Evolutionary conservation across 2,113 vertebrate species (phyloP).

Genomic region (Elachura formosa): DNA sequence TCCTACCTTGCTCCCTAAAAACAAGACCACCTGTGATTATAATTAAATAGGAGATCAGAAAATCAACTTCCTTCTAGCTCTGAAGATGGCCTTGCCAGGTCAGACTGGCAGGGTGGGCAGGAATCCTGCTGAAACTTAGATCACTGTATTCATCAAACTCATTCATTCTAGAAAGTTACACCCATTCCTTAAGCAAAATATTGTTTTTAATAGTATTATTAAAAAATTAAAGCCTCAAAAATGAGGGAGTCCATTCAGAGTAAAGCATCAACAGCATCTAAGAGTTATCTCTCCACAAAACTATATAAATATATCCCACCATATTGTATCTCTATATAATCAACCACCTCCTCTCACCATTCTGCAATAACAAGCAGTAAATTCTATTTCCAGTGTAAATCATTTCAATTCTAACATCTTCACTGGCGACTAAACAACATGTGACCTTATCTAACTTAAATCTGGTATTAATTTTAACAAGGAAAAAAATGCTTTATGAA

Average conservation of each 20-base stretch:
- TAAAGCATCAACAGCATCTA: neutral
- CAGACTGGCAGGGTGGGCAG: neutral
- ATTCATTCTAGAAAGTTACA: neutral
- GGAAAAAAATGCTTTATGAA: conserved; percentile 51
- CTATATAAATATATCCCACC: neutral
- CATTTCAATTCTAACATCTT: conserved; percentile 39
- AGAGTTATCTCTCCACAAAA: neutral
- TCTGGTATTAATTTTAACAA: conserved; percentile 61
- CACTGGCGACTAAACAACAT: conserved; percentile 29
- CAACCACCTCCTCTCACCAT: neutral
- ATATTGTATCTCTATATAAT: neutral
- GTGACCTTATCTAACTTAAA: conserved; percentile 65
- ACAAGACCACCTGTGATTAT: neutral
- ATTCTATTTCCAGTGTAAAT: conserved; percentile 14
- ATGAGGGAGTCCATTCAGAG: neutral
- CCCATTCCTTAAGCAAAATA: neutral
- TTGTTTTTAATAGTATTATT: neutral
- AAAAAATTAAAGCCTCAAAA: neutral
- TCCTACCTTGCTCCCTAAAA: neutral
- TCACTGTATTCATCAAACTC: neutral
- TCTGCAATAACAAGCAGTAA: neutral
- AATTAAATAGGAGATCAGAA: neutral
- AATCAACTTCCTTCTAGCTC: neutral
- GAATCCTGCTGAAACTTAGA: neutral
- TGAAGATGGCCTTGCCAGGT: neutral